A percentile compares a stretch with the other conserved stretches of the same genome.
Evolutionary conservation across 2,888 invertebrate genomes (phyloP).

Genomic region (Hirtodrosophila duncani): DNA sequence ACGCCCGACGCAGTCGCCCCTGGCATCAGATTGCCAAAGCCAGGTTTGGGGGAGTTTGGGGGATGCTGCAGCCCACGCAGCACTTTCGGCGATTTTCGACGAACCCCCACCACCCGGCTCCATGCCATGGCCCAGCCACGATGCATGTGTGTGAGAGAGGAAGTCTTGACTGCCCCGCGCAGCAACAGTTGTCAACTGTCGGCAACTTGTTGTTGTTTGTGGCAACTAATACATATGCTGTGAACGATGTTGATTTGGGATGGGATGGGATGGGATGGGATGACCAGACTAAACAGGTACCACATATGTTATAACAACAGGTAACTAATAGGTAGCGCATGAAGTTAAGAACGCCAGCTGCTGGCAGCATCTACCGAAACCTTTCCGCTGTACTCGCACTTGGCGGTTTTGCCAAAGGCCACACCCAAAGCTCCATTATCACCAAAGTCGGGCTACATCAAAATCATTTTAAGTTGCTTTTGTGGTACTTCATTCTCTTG

Average conservation of each 20-base stretch:
- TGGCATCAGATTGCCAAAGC: too few species aligned
- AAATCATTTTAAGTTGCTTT: conserved; percentile 36
- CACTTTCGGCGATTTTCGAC: conserved; percentile 65
- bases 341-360: conserved; percentile 13
- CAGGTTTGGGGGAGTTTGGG: conserved; percentile 21
- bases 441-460: conserved; percentile 20
- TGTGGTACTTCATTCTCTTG: conserved; percentile 1
- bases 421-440: conserved; percentile 35
- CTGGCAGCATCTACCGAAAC: conserved; percentile 1
- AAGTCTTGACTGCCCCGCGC: conserved; percentile 5
- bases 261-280: too few species aligned
- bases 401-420: conserved; percentile 8
- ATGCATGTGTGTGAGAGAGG: conserved; percentile 1
- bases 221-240: too few species aligned
- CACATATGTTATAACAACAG: conserved; percentile 11
- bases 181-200: conserved; percentile 61
- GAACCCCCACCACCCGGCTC: conserved; percentile 31
- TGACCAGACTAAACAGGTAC: too few species aligned
- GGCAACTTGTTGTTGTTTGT: conserved; percentile 55
- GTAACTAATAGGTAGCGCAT: conserved; percentile 10
- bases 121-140: conserved; percentile 1
- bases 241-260: too few species aligned
- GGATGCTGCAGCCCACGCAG: conserved; percentile 41
- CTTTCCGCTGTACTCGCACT: background rate
- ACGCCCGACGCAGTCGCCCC: conserved; percentile 24